Conservation (phyloP, 2,113 vertebrate species). For the Semicossyphus pulcher region DNA sequence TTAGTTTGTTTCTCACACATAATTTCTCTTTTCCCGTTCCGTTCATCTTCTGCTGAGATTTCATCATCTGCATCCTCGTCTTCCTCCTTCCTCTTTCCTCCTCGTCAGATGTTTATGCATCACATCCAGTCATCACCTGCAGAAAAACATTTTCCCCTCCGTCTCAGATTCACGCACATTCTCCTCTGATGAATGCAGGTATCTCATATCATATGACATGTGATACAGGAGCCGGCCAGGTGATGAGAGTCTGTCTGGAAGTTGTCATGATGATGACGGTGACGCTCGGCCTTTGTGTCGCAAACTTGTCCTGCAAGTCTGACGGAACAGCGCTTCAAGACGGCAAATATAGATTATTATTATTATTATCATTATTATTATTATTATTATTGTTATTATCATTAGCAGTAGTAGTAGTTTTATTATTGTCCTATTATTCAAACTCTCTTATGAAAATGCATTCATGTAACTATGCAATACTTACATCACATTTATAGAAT, state of each 20-base stretch:
- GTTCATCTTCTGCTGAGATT: not conserved
- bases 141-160: constrained; percentile 4
- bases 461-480: too few species aligned
- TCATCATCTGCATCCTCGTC: not conserved
- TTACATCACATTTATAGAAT: too few species aligned
- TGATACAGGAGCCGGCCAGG: constrained; percentile 21
- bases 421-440: too few species aligned
- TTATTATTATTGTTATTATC: not conserved
- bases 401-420: too few species aligned
- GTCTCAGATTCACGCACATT: constrained; percentile 21
- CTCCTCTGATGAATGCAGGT: constrained; percentile 10
- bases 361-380: not conserved
- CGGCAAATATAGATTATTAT: too few species aligned
- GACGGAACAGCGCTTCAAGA: too few species aligned
- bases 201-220: constrained; percentile 44
- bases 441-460: too few species aligned
- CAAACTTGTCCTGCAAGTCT: too few species aligned
- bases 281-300: constrained; percentile 11
- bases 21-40: too few species aligned
- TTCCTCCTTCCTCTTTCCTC: not conserved
- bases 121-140: not conserved
- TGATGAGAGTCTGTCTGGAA: constrained; percentile 33
- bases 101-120: constrained; percentile 1
- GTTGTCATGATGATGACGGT: constrained; percentile 32
- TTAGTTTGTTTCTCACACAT: not conserved